Evolutionary conservation across 92 coral and sea anemone species (phyloP), one percentile per base, ranked within the genome.

Genomic region (Heteractis magnifica): DNA sequence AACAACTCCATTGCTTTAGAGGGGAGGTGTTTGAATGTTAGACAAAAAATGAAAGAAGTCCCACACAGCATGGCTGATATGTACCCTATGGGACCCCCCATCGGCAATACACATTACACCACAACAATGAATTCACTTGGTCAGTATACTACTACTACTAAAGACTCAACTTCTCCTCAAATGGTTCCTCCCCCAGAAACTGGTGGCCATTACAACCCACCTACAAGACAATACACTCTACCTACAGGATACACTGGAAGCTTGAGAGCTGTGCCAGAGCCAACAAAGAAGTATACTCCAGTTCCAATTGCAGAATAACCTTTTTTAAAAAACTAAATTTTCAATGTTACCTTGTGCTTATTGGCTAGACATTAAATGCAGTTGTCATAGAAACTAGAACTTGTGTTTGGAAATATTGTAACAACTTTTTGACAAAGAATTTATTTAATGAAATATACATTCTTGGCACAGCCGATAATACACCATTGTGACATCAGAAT

Each of bases 1-100:
- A 95, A 89, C 86, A 97, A 97, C 85, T 97, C 99, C 4, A 81
- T 97, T 49, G 99, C 99, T 52, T 65, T 97, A 82, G 99, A 97
- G 60, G 94, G 90, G 87, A 93, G 99, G 62, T 94, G 99, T 72
- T 83, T 97, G 99, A 84, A 88, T 51, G 92, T 93, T 21, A 90
- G 99, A 26, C 89, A 94, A 80, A 97, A 92, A 77, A 75, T 97
- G 95, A 94, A 85, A 73, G 99, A 97, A 80, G 90, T 95, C 10
- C 99, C 99, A 0, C 99, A 97, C 68, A 93, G 94, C 80, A 97
- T 97, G 99, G 92, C 87, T 72, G 79, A 87, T 44, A 89, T 56
- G 78, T 68, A 85, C 78, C 88, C 88, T 1, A 59, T 59, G 75
- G 88, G 83, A 15, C 83, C 65, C 41, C 88, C 88, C 0, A 85